Percentiles rank a stretch among this genome's conserved stretches.
These are phyloP conservation scores for Drosophila rellima DNA, from an alignment of 2,888 invertebrate genomes.

Conservation along the genomic window DNA sequence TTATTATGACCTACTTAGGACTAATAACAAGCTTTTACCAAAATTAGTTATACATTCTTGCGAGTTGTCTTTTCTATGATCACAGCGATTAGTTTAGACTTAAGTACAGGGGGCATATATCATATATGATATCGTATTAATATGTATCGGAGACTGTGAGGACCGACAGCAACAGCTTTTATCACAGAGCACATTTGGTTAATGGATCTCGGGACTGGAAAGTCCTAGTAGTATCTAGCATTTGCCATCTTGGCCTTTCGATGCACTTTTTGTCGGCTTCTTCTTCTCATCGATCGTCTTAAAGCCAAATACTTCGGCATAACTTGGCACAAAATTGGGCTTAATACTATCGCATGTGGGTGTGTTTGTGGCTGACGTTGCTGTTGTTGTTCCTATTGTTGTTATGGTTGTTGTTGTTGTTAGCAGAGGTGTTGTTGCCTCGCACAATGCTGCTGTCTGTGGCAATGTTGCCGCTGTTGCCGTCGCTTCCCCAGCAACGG, in stretches of 20 bases:
- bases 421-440: slow-evolving; percentile 56
- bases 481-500: slow-evolving; percentile 33
- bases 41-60: slow-evolving; percentile 24
- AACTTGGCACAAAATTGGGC: slow-evolving; percentile 72
- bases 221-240: slow-evolving; percentile 28
- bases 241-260: slow-evolving; percentile 56
- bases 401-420: slow-evolving; percentile 33
- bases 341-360: slow-evolving; percentile 67
- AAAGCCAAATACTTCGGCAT: slow-evolving; percentile 72
- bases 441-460: slow-evolving; percentile 44
- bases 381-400: slow-evolving; percentile 22
- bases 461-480: slow-evolving; percentile 21
- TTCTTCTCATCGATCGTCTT: slow-evolving; percentile 71
- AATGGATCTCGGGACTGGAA: slow-evolving; percentile 6
- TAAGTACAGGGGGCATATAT: slow-evolving; percentile 48
- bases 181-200: slow-evolving; percentile 74
- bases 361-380: slow-evolving; percentile 44
- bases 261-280: slow-evolving; percentile 45
- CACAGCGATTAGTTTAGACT: slow-evolving; percentile 67
- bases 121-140: slow-evolving; percentile 14
- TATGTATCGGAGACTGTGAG: not conserved
- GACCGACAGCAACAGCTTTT: slow-evolving; percentile 61
- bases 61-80: slow-evolving; percentile 61
- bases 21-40: slow-evolving; percentile 57
- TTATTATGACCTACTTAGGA: slow-evolving; percentile 71